Base-by-base conservation (phyloP, 2,888 invertebrate species). In the Meteorus cinctellus region DNA sequence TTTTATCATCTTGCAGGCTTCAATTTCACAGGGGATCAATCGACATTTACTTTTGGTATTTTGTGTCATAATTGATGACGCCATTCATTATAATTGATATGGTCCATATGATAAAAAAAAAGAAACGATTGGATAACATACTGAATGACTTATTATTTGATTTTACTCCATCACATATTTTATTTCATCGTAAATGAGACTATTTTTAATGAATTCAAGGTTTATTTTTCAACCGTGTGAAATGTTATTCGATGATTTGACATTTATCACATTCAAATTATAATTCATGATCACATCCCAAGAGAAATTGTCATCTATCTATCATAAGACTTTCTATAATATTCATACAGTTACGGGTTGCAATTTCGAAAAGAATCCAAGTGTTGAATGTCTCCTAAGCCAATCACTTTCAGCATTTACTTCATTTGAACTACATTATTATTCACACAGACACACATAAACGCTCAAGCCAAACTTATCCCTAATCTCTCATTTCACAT, bases 241-340 rank as follows among this genome's bases (percentile, higher is more conserved):
- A 70, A 65, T 66, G 5, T 19, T 55, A 19, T 55, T 55, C 10
- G 8, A 55, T 19, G 65, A 19, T 12, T 65, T 36, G 27, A 41
- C 36, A 73, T 73, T 59, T 41, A 73, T 67, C 66, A 66, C 12
- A 59, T 55, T 73, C 36, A 65, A 55, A 59, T 73, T 59, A 59
- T 66, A 34, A 16, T 73, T 66, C 66, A 73, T 67, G 14, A 24
- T 55, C 19, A 67, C 66, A 31, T 59, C 55, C 48, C 29, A 14
- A 16, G 65, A 34, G 36, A 41, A 8, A n/a, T 41, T 65, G 12
- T 65, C 14, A 51, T 27, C 14, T 16, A 27, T 45, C 48, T 27
- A 27, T n/a, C 48, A 29, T 36, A 1, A 0, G 3, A 10, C 12
- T 31, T n/a, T 65, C 0, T n/a, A n/a, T 65, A 14, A 27, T 27